These are phyloP conservation scores for Myotis davidii DNA, from an alignment of 2,113 vertebrate genomes.

Conservation along the genomic window DNA sequence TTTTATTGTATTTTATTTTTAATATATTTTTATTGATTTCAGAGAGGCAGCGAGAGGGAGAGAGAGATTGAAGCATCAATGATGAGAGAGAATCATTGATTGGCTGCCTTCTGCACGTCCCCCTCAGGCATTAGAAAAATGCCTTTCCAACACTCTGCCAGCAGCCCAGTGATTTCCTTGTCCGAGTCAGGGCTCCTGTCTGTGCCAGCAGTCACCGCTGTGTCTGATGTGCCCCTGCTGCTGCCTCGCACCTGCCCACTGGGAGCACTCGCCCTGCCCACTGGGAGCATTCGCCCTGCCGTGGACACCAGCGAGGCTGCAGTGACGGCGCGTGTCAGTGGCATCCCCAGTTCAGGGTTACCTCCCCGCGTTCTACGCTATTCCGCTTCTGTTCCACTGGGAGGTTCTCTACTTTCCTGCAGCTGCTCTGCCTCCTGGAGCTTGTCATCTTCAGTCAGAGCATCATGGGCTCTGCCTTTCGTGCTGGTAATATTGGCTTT, in stretches of 20 bases:
- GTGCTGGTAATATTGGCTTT: conserved; percentile 49
- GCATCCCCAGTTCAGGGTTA: neutral
- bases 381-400: neutral
- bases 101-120: too few species aligned
- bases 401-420: conserved; percentile 1
- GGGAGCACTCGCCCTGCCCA: too few species aligned
- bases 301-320: neutral
- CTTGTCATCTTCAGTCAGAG: conserved; percentile 58
- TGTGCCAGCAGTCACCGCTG: neutral
- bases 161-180: neutral
- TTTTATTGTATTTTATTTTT: too few species aligned
- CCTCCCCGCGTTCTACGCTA: neutral
- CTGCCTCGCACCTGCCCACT: too few species aligned
- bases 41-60: too few species aligned
- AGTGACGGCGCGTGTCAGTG: neutral
- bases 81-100: too few species aligned
- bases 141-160: neutral
- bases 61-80: too few species aligned
- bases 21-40: too few species aligned
- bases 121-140: too few species aligned
- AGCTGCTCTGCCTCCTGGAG: neutral
- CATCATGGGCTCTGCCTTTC: conserved; percentile 18
- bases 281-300: too few species aligned
- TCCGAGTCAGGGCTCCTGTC: neutral
- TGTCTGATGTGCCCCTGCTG: neutral